Evolutionary conservation across 2,797 vertebrate species (phyloP), one percentile per base, ranked within the genome.

Genomic region (Epinephelus malabaricus): DNA sequence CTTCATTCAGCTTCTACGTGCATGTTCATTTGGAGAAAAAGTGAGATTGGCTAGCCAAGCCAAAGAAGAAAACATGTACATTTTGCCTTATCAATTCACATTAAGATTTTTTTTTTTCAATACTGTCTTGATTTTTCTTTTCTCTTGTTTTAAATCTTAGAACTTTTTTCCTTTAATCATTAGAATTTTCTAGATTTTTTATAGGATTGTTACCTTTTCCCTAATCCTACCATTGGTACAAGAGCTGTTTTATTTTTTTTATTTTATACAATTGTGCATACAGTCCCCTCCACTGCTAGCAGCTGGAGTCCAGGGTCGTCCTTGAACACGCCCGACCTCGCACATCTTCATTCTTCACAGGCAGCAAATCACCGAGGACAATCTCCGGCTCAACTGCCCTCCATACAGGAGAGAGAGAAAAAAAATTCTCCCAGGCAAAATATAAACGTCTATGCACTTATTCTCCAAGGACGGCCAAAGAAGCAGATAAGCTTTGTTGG

Each of bases 281-380:
- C 49, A n/a, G 5, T 65, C 55, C 18, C 7, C 27, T 55, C 10
- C 38, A 3, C 14, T 18, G 0, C 45, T 21, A n/a, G 53, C 27
- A 62, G 68, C 13, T 45, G 7, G 56, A 80, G 14, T 64, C 40
- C 40, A 27, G 27, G 15, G 45, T 25, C 2, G 81, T 89, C 89
- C 89, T 92, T 92, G 85, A 85, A 69, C 81, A 30, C 1, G 6
- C 30, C 62, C 72, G 81, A 89, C 85, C 86, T 89, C 17, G 38
- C 50, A 69, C 69, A 59, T 83, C 76, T 82, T 74, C 69, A 68
- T 85, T 72, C 66, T 84, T 80, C 79, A 75, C 40, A 38, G 70
- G 73, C 81, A 73, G 70, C 78, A 68, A 85, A 78, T 88, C 82
- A 85, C 62, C 4, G 49, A 73, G 65, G 78, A 69, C n/a, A 0